Percentiles rank a stretch among this genome's conserved stretches.
Conservation (phyloP, 2,888 invertebrate species). For the Nemapogon koenigi region DNA sequence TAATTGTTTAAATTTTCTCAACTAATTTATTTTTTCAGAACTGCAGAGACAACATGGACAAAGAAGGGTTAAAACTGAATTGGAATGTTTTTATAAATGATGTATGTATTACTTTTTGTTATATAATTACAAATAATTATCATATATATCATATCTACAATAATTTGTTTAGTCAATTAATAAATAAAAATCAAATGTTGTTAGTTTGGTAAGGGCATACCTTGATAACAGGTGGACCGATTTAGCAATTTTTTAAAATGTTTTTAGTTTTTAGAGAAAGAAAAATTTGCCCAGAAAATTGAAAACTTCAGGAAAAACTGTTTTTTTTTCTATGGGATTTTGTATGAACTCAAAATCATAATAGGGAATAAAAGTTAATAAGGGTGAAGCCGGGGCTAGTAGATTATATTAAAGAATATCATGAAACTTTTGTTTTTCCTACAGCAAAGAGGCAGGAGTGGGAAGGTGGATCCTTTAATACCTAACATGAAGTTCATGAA, state of each 20-base stretch:
- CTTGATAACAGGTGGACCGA: too few species aligned
- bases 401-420: too few species aligned
- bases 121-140: neutral
- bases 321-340: too few species aligned
- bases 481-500: conserved; percentile 44
- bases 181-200: neutral
- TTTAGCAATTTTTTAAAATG: too few species aligned
- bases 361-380: too few species aligned
- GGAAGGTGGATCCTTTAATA: conserved; percentile 38
- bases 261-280: too few species aligned
- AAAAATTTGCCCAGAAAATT: too few species aligned
- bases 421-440: conserved; percentile 14
- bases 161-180: neutral
- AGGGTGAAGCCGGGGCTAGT: too few species aligned
- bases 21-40: conserved; percentile 26
- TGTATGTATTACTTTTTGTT: conserved; percentile 9
- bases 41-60: conserved; percentile 24
- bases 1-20: neutral
- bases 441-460: conserved; percentile 31
- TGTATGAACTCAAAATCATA: too few species aligned
- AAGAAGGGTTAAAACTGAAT: conserved; percentile 28
- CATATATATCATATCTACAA: neutral
- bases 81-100: conserved; percentile 40
- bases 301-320: too few species aligned
- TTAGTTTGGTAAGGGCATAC: too few species aligned